A percentile compares a stretch with the other conserved stretches of the same genome.
phyloP scores from a whole-genome alignment of 2,113 vertebrate genomes.

The Neolamprologus falcicula region DNA sequence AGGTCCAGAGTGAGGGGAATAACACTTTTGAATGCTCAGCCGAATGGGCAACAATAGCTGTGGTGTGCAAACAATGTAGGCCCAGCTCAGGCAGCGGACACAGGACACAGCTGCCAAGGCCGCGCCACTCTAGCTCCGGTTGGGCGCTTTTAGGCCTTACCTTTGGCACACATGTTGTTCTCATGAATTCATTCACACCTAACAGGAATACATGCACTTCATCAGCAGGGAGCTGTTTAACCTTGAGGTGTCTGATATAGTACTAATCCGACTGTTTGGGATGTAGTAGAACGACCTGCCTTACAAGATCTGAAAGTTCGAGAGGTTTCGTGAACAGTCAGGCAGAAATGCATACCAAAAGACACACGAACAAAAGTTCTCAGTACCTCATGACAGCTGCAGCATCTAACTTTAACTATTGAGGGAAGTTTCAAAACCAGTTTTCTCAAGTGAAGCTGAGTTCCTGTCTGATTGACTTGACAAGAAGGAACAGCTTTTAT shows the following conservation, averaged over 20 bases:
- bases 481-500: not conserved
- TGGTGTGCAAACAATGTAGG: conserved; percentile 69
- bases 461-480: not conserved
- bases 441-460: not conserved
- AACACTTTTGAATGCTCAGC: conserved; percentile 76
- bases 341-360: not conserved
- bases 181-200: not conserved
- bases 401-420: not conserved
- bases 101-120: conserved; percentile 54
- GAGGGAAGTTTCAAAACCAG: not conserved
- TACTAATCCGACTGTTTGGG: not conserved
- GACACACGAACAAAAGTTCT: not conserved
- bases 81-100: conserved; percentile 18
- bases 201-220: not conserved
- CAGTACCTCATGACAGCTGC: not conserved
- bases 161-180: conserved; percentile 24
- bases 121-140: not conserved
- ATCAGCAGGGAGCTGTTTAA: not conserved
- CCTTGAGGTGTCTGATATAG: not conserved
- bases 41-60: conserved; percentile 67
- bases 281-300: not conserved
- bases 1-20: conserved; percentile 68
- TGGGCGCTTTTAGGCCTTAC: not conserved
- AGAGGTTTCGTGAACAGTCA: not conserved
- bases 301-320: not conserved